Conservation (phyloP, 37 sponge, comb jelly and placozoan species). For the Oopsacas minuta region DNA sequence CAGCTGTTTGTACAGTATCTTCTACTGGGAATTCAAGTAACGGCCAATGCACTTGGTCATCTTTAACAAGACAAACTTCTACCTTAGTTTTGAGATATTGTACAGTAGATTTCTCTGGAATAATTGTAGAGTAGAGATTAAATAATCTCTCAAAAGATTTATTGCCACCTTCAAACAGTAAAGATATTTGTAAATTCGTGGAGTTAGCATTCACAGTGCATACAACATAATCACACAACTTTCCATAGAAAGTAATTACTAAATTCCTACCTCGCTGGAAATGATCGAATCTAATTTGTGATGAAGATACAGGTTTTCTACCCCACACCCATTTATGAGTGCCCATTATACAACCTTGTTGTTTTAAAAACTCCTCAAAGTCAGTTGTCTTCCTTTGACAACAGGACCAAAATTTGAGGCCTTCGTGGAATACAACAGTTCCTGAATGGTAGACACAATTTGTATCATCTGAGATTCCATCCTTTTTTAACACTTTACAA, state of each 20-base stretch:
- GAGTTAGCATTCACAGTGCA: conserved; percentile 51
- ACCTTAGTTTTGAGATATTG: conserved; percentile 53
- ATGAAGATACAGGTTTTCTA: not conserved
- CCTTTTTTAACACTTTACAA: not conserved
- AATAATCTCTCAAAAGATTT: conserved; percentile 18
- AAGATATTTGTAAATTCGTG: conserved; percentile 23
- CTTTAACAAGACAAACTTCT: conserved; percentile 60
- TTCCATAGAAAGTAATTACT: conserved; percentile 58
- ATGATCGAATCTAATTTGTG: conserved; percentile 39
- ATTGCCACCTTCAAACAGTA: conserved; percentile 42
- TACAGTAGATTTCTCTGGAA: conserved; percentile 43
- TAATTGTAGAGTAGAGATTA: conserved; percentile 44
- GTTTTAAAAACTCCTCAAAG: conserved; percentile 73
- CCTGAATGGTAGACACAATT: not conserved
- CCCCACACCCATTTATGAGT: conserved; percentile 53
- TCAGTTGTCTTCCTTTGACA: conserved; percentile 71
- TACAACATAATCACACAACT: conserved; percentile 50
- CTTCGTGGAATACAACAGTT: conserved; percentile 3
- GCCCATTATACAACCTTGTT: conserved; percentile 73
- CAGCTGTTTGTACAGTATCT: not conserved
- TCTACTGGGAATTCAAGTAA: conserved; percentile 18
- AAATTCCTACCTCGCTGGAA: conserved; percentile 59
- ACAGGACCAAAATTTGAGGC: conserved; percentile 79
- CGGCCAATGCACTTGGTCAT: conserved; percentile 27
- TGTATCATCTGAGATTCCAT: not conserved